Percentiles rank a stretch among this genome's conserved stretches.
These are phyloP conservation scores for Nephrotoma flavescens DNA, from an alignment of 2,888 invertebrate genomes.

Conservation along the genomic window DNA sequence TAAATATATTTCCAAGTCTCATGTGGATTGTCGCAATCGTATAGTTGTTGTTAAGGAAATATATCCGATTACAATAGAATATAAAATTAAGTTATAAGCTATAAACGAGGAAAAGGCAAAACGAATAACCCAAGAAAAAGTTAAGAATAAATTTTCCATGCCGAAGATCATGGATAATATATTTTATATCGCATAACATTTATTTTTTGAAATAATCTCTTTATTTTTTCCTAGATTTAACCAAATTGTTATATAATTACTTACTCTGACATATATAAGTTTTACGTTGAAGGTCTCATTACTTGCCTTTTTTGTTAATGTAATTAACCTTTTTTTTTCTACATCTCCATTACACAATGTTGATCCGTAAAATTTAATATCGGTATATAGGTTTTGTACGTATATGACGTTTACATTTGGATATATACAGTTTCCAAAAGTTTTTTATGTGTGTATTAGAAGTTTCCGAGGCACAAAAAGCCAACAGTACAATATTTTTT, in stretches of 20 bases:
- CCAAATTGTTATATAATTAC: not conserved
- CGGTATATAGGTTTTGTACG: not conserved
- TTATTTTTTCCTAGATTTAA: not conserved
- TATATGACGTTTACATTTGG: not conserved
- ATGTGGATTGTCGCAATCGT: too few relatives aligned
- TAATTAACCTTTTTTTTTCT: not conserved
- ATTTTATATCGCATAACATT: not conserved
- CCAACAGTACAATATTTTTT: not conserved
- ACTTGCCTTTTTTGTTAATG: not conserved
- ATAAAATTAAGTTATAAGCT: not conserved
- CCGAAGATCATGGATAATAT: not conserved
- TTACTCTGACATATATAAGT: not conserved
- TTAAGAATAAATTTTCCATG: not conserved
- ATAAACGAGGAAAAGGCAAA: not conserved
- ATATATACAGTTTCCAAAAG: not conserved
- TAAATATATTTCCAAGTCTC: too few relatives aligned
- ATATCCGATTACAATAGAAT: not conserved
- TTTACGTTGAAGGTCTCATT: not conserved
- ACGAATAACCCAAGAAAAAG: not conserved
- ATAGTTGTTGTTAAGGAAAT: not conserved
- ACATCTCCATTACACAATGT: not conserved
- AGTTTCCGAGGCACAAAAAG: not conserved
- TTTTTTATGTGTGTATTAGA: not conserved
- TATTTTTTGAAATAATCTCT: not conserved
- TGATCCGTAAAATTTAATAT: not conserved